Percentiles rank a stretch among this genome's conserved stretches.
These are phyloP conservation scores for Spea hammondii DNA, from an alignment of 2,797 vertebrate species.

Conservation along the genomic window DNA sequence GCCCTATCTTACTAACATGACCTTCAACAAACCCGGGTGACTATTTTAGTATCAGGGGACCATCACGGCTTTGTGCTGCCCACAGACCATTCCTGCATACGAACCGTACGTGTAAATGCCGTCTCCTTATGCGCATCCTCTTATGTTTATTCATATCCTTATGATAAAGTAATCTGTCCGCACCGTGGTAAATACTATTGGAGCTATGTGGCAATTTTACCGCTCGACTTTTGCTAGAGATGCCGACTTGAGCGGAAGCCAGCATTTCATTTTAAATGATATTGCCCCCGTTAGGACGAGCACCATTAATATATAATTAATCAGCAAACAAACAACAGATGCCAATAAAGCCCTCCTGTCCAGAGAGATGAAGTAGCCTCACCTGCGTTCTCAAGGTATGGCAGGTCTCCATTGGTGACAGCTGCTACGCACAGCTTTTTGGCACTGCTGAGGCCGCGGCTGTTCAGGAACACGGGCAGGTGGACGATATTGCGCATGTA, in stretches of 20 bases:
- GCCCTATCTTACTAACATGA: too few species aligned
- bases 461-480: constrained; percentile 93
- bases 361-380: constrained; percentile 6
- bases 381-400: constrained; percentile 75
- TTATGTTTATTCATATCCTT: too few species aligned
- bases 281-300: not conserved
- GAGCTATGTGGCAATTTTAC: too few species aligned
- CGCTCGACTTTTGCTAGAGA: not conserved
- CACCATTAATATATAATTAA: not conserved
- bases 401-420: constrained; percentile 79
- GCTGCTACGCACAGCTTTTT: constrained; percentile 75
- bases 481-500: constrained; percentile 98
- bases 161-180: too few species aligned
- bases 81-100: too few species aligned
- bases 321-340: constrained; percentile 2
- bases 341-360: not conserved
- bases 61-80: too few species aligned
- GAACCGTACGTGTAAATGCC: too few species aligned
- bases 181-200: too few species aligned
- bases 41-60: too few species aligned
- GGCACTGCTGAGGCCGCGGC: constrained; percentile 84
- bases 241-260: not conserved
- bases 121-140: too few species aligned
- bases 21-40: too few species aligned
- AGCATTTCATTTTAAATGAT: not conserved